Conservation (phyloP, 2,888 invertebrate species). For the Amitus sp. region DNA sequence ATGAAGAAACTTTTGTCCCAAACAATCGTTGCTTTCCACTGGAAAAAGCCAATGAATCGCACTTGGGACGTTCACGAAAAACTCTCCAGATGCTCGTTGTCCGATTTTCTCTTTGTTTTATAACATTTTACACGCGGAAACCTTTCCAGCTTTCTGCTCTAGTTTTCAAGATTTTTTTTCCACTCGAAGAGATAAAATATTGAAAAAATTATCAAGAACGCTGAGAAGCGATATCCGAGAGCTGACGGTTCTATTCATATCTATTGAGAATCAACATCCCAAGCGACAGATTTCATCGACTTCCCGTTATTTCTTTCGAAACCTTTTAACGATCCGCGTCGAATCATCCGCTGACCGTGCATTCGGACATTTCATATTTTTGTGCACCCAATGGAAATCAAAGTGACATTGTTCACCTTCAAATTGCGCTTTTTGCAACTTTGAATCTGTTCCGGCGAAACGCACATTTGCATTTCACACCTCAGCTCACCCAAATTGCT, state of each 20-base stretch:
- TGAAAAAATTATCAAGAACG: conserved; percentile 30
- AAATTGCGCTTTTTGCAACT: not conserved
- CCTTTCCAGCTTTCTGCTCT: too few species aligned
- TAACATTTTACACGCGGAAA: too few species aligned
- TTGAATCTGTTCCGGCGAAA: not conserved
- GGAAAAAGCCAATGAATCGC: too few species aligned
- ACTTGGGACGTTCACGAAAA: too few species aligned
- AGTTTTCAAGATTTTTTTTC: too few species aligned
- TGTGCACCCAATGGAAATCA: not conserved
- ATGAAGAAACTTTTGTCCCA: too few species aligned
- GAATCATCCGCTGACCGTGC: not conserved
- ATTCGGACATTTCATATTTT: not conserved
- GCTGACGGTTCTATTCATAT: conserved; percentile 34
- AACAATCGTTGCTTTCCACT: too few species aligned
- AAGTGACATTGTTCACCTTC: too few species aligned
- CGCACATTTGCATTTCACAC: too few species aligned
- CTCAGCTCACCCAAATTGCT: too few species aligned
- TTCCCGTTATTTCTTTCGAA: conserved; percentile 26
- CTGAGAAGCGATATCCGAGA: conserved; percentile 31
- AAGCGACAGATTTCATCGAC: conserved; percentile 34
- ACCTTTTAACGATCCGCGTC: not conserved
- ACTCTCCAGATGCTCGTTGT: too few species aligned
- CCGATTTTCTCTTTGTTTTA: too few species aligned
- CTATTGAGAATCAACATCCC: conserved; percentile 32
- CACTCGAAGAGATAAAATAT: conserved; percentile 18